Base-by-base conservation (phyloP, 2,797 vertebrate genomes). In the Phoebastria nigripes region DNA sequence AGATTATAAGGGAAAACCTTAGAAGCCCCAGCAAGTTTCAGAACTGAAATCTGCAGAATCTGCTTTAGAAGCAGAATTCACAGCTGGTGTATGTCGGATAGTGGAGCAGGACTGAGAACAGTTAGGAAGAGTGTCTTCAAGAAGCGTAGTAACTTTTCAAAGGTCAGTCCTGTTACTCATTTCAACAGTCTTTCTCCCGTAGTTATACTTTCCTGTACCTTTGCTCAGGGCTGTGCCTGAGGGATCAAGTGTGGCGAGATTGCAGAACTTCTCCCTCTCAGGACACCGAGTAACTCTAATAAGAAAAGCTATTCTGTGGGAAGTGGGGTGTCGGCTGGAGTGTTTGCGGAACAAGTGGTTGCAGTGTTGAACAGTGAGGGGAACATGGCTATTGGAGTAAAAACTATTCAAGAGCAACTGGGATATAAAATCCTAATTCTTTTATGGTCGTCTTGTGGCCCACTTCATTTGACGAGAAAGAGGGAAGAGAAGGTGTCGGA, bases 191-290 rank as follows among this genome's bases (percentile, higher is more conserved):
- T 59, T 90, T 72, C 26, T 90, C 25, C 56, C 4, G 1, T 70
- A 59, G 26, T 82, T 91, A 6, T 1, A 42, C 41, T 88, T 79
- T 55, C 47, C 72, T 73, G 42, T 87, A 72, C 93, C 92, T 96
- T 89, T 91, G 71, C 52, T 96, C 92, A 83, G 90, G 91, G 86
- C 83, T 83, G 76, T 74, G 89, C 42, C 73, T 93, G 52, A 33
- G 76, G 5, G 41, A 29, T 72, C 67, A 89, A 76, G 33, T 26
- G 61, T 71, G 81, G 28, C 6, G 6, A 89, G 70, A 39, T 33
- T 93, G 69, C 61, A 65, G 78, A 51, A 77, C n/a, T 81, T 61
- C 63, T 70, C 9, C 37, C 39, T 91, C 29, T 54, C 54, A 51
- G 35, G 39, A 82, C 76, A 71, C 44, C 2, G 4, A 65, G 26